phyloP scores from a whole-genome alignment of 2,888 invertebrate genomes.

The Temnothorax rugatulus region DNA sequence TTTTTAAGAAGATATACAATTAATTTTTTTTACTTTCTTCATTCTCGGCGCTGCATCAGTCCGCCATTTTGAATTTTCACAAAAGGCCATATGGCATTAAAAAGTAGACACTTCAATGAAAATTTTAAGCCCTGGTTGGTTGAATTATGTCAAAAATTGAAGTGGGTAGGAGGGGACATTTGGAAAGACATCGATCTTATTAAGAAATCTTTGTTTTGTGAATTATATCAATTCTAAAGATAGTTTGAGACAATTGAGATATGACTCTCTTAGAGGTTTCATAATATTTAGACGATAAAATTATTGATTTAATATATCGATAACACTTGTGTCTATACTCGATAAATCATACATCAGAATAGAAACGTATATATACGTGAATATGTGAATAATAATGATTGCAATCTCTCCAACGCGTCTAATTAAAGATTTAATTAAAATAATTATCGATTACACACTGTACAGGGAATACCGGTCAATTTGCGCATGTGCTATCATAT shows the following conservation, averaged over 20 bases:
- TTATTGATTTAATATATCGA: conserved; percentile 25
- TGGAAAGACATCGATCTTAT: conserved; percentile 51
- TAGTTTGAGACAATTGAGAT: conserved; percentile 8
- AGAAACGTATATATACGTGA: neutral
- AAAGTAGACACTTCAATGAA: no score
- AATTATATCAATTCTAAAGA: neutral
- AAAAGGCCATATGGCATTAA: no score
- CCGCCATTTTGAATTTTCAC: no score
- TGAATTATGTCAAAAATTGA: no score
- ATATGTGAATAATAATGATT: neutral
- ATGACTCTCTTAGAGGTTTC: neutral
- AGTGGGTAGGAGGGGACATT: no score
- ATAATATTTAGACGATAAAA: conserved; percentile 51
- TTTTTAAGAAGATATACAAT: no score
- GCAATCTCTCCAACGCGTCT: neutral
- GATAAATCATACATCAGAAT: conserved; percentile 27
- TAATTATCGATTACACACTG: neutral
- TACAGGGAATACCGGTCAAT: neutral
- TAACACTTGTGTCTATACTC: conserved; percentile 16
- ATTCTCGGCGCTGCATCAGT: no score
- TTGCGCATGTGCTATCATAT: neutral
- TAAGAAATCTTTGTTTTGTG: conserved; percentile 3
- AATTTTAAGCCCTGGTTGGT: no score
- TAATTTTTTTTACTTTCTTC: no score
- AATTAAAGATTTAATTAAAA: conserved; percentile 47